Percentiles rank a stretch among this genome's conserved stretches.
Conservation (phyloP, 2,888 invertebrate species). For the Panzeria rudis region DNA sequence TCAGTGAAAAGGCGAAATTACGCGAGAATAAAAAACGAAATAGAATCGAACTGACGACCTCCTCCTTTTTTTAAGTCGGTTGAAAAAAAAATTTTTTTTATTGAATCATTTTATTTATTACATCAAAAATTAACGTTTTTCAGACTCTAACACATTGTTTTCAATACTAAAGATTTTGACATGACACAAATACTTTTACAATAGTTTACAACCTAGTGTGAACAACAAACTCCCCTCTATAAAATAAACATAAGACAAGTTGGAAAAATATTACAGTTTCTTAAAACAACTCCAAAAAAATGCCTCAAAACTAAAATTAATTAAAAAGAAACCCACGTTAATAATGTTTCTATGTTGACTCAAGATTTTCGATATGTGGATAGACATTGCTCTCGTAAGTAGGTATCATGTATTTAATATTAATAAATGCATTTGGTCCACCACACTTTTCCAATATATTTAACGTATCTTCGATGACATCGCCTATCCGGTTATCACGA, state of each 20-base stretch:
- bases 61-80: too few relatives aligned
- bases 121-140: not conserved
- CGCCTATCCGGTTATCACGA: slow-evolving; percentile 93
- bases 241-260: not conserved
- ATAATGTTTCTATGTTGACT: not conserved
- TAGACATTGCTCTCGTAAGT: slow-evolving; percentile 95
- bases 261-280: not conserved
- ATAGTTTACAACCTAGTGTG: too few relatives aligned
- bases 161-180: not conserved
- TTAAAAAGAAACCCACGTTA: not conserved
- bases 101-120: slow-evolving; percentile 5
- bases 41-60: too few relatives aligned
- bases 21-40: too few relatives aligned
- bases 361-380: slow-evolving; percentile 75
- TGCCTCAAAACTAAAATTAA: not conserved
- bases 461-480: slow-evolving; percentile 95
- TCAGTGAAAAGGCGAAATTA: too few relatives aligned
- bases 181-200: not conserved
- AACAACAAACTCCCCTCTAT: not conserved
- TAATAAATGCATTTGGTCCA: slow-evolving; percentile 97
- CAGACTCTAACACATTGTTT: not conserved
- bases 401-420: slow-evolving; percentile 99
- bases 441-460: slow-evolving; percentile 95
- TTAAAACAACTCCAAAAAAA: not conserved
- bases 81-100: too few relatives aligned